Base-by-base conservation (phyloP, 2,888 invertebrate genomes). In the Miltochrista miniata region DNA sequence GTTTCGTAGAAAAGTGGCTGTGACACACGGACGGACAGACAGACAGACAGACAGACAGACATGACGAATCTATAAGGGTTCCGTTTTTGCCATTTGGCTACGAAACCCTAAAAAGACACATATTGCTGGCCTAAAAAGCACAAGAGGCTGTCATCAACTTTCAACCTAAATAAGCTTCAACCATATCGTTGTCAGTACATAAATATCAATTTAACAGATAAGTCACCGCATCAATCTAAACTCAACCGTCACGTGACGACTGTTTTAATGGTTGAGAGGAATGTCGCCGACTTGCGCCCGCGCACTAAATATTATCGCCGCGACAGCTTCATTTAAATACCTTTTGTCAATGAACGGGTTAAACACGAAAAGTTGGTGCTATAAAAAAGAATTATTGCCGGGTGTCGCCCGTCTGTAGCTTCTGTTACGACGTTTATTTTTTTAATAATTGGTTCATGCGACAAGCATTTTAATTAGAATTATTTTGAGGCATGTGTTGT, bases 331-430 rank as follows among this genome's bases (percentile, higher is more conserved):
- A 91, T 91, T 91, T 90, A 90, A 91, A 91, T 91, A 88, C 89
- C 91, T 91, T 91, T 91, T 91, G 91, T 90, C 91, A 89, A 88
- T 87, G 87, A 88, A 90, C 87, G 91, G 90, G 91, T 90, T 91
- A 84, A n/a, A 82, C 81, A 81, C 76, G 83, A 76, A 79, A 73
- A 71, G 67, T 69, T 68, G 70, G 64, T 68, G 78, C 81, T 79
- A 90, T 89, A 89, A 90, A 91, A 90, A 90, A 91, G 90, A 91
- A 72, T 86, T 89, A 91, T 90, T 83, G 82, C 61, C 69, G 80
- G 77, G 70, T 70, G 68, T 63, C 69, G 47, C 14, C 44, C 39
- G 52, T 41, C 48, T 48, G 80, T 73, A 73, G 84, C 83, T 77
- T 81, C 82, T 72, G 82, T 72, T 70, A 67, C 66, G 72, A 62